Evolutionary conservation across 1,140 invertebrate genomes (phyloP).

Genomic region (Pectinophora gossypiella): DNA sequence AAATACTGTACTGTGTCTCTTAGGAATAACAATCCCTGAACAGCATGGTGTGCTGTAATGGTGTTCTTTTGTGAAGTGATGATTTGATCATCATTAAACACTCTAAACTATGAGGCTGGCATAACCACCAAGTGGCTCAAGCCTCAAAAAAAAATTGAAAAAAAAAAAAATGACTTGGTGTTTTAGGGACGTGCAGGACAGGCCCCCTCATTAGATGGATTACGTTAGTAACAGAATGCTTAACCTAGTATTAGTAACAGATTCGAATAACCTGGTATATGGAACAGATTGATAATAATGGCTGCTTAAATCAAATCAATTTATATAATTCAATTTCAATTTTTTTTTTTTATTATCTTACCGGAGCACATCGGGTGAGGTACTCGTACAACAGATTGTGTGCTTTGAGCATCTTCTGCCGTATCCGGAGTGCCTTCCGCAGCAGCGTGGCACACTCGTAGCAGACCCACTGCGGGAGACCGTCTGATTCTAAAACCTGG

Average conservation of each 20-base stretch:
- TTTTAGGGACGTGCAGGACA: background rate
- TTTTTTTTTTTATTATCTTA: constrained; percentile 18
- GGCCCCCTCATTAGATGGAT: too few species aligned
- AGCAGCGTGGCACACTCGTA: constrained; percentile 41
- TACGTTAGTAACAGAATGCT: too few species aligned
- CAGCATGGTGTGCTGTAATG: too few species aligned
- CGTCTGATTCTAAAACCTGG: constrained; percentile 47
- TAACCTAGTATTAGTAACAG: too few species aligned
- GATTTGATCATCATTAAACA: too few species aligned
- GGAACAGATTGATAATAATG: background rate
- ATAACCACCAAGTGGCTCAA: too few species aligned
- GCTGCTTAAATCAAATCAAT: background rate
- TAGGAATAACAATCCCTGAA: too few species aligned
- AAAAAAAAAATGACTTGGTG: too few species aligned
- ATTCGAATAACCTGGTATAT: background rate
- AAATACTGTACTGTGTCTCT: too few species aligned
- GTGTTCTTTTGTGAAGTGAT: too few species aligned
- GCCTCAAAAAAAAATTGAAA: too few species aligned
- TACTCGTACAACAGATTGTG: constrained; percentile 46
- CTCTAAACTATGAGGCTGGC: too few species aligned
- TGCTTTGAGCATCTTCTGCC: constrained; percentile 40
- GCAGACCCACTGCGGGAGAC: constrained; percentile 51
- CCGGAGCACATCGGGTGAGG: constrained; percentile 48
- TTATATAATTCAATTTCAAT: background rate
- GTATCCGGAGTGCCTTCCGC: constrained; percentile 38